Percentiles rank a stretch among this genome's conserved stretches.
phyloP scores from a whole-genome alignment of 2,797 vertebrate genomes.

The Lerista edwardsae region DNA sequence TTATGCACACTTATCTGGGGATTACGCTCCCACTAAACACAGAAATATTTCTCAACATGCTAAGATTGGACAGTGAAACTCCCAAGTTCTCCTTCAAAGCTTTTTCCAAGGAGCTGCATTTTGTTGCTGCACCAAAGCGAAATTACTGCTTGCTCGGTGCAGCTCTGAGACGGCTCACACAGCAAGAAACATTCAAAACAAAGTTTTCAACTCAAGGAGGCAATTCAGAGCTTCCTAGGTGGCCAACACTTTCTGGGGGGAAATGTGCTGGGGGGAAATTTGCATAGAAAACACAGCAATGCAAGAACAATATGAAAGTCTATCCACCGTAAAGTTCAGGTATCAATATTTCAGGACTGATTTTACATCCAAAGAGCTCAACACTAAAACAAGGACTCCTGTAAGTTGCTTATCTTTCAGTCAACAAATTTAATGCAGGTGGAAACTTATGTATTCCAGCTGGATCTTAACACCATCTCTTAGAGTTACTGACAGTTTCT shows the following conservation, averaged over 20 bases:
- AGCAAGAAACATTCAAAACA: constrained; percentile 49
- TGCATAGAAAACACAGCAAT: constrained; percentile 27
- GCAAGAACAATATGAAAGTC: not conserved
- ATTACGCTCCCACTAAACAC: no score
- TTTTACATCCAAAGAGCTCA: constrained; percentile 17
- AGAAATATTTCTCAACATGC: no score
- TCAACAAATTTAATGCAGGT: not conserved
- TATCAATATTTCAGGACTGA: not conserved
- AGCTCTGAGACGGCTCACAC: constrained; percentile 23
- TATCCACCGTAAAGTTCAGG: not conserved
- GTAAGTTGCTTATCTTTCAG: not conserved
- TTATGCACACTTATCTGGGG: no score
- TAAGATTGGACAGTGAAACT: not conserved
- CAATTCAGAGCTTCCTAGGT: constrained; percentile 51
- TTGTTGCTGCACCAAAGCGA: constrained; percentile 5
- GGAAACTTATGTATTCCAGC: not conserved
- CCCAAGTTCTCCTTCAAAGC: not conserved
- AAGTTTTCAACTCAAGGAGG: constrained; percentile 35
- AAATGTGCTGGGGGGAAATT: not conserved
- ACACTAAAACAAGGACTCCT: not conserved
- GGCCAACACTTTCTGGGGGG: constrained; percentile 39
- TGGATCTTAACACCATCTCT: not conserved
- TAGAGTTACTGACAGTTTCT: not conserved
- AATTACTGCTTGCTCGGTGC: constrained; percentile 39
- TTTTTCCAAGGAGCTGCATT: constrained; percentile 3